Evolutionary conservation across 2,888 invertebrate genomes (phyloP).

Genomic region (Drosophila histrio): DNA sequence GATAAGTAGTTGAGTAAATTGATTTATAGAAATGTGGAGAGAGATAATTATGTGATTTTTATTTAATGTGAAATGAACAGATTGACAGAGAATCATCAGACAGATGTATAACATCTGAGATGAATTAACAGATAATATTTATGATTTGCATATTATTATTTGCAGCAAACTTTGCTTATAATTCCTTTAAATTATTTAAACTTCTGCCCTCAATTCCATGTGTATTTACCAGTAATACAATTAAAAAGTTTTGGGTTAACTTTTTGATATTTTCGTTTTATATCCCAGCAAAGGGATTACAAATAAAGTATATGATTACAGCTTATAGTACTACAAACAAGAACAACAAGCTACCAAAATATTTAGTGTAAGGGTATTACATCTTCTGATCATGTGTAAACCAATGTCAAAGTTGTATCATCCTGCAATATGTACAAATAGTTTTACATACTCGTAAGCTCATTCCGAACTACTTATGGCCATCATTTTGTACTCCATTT

Average conservation of each 20-base stretch:
- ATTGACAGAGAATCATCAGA: too few relatives aligned
- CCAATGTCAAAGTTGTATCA: slow-evolving; percentile 15
- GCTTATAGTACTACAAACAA: neutral
- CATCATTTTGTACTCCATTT: slow-evolving; percentile 9
- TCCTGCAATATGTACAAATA: slow-evolving; percentile 9
- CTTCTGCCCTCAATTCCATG: neutral
- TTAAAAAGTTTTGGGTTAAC: slow-evolving; percentile 7
- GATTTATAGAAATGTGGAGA: neutral
- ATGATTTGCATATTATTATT: neutral
- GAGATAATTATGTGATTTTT: too few relatives aligned
- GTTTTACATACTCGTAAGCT: slow-evolving; percentile 7
- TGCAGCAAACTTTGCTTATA: neutral
- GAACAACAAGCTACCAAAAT: neutral
- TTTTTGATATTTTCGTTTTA: neutral
- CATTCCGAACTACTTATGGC: slow-evolving; percentile 3
- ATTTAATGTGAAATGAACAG: too few relatives aligned
- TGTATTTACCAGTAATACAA: neutral
- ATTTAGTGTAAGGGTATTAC: neutral
- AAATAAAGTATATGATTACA: neutral
- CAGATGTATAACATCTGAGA: too few relatives aligned
- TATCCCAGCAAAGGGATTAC: neutral
- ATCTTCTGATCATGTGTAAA: neutral
- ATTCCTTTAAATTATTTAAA: neutral
- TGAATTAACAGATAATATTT: too few relatives aligned
- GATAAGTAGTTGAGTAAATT: neutral